Evolutionary conservation across 2,113 vertebrate species (phyloP).

Genomic region (Aplodontia rufa): DNA sequence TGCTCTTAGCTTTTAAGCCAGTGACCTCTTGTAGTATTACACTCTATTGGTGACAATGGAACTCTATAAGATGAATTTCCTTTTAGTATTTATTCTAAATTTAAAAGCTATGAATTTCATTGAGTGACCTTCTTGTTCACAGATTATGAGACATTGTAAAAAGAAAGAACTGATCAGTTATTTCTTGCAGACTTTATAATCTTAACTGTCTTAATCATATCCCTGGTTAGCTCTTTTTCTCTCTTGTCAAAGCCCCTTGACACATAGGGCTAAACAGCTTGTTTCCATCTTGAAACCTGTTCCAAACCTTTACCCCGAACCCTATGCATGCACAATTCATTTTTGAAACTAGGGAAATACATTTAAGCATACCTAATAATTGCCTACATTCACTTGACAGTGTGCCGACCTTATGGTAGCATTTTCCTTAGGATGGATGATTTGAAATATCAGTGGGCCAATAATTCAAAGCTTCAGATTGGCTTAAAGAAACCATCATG

Average conservation of each 20-base stretch:
- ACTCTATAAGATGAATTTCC: slow-evolving; percentile 15
- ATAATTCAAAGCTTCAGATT: slow-evolving; percentile 33
- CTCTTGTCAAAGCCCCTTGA: neutral
- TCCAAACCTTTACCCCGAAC: too few relatives aligned
- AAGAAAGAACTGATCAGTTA: slow-evolving; percentile 50
- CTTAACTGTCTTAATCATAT: slow-evolving; percentile 52
- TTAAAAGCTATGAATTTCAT: slow-evolving; percentile 54
- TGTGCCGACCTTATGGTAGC: neutral
- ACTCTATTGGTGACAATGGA: neutral
- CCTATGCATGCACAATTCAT: neutral
- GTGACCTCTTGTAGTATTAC: slow-evolving; percentile 23
- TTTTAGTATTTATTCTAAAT: slow-evolving; percentile 69
- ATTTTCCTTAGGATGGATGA: neutral
- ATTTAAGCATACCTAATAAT: neutral
- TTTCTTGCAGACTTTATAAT: slow-evolving; percentile 55
- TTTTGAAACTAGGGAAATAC: neutral
- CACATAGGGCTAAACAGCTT: slow-evolving; percentile 12
- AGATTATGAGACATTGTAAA: slow-evolving; percentile 58
- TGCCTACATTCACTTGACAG: neutral
- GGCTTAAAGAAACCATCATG: slow-evolving; percentile 3
- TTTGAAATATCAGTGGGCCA: slow-evolving; percentile 14
- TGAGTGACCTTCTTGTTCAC: slow-evolving; percentile 57
- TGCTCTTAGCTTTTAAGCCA: slow-evolving; percentile 46
- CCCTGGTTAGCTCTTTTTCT: slow-evolving; percentile 51
- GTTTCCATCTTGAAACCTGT: neutral